Percentiles rank a stretch among this genome's conserved stretches.
These are phyloP conservation scores for Xiphorhynchus elegans DNA, from an alignment of 2,113 vertebrate genomes.

Conservation along the genomic window DNA sequence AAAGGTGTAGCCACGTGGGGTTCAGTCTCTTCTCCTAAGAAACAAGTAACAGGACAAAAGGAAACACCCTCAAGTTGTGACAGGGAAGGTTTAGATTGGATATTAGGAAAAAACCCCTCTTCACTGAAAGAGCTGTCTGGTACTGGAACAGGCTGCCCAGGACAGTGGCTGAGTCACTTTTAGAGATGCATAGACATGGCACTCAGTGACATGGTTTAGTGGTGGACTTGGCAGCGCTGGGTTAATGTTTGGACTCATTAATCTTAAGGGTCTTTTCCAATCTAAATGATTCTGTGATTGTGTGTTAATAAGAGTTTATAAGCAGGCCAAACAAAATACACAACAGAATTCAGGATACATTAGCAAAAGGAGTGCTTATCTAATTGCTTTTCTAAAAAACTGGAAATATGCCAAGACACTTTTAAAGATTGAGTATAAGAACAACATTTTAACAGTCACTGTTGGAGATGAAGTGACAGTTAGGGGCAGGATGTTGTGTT, in stretches of 20 bases:
- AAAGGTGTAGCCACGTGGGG: accelerated
- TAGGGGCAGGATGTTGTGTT: neutral
- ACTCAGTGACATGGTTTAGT: neutral
- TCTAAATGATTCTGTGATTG: neutral
- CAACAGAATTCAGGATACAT: neutral
- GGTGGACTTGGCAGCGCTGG: neutral
- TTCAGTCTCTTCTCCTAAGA: neutral
- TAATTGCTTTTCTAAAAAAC: neutral
- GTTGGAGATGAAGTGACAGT: neutral
- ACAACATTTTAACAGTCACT: neutral
- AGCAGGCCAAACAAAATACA: neutral
- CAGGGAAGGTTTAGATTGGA: neutral
- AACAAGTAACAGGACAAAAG: neutral
- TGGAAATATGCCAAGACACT: neutral
- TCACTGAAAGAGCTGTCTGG: neutral
- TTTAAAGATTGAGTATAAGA: neutral
- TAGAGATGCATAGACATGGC: neutral
- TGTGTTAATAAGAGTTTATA: neutral
- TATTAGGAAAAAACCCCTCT: neutral
- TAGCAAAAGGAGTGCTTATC: neutral
- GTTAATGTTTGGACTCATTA: accelerated
- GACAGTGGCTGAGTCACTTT: no score
- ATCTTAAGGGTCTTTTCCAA: neutral
- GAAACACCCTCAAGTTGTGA: neutral
- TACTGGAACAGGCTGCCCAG: neutral